Evolutionary conservation across 2,113 vertebrate species (phyloP).

Genomic region (Ophiodon elongatus): DNA sequence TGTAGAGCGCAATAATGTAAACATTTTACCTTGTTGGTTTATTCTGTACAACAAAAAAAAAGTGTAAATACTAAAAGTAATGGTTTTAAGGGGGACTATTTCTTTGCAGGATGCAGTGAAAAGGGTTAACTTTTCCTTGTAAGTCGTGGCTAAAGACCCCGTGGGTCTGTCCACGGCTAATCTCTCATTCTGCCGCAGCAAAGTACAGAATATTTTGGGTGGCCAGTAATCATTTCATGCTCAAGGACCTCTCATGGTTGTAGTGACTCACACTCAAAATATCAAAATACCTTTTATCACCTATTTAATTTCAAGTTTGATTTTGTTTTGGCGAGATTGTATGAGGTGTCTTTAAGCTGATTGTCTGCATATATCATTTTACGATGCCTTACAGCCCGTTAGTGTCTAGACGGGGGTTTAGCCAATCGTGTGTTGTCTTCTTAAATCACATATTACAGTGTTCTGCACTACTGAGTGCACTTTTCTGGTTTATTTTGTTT

Average conservation of each 20-base stretch:
- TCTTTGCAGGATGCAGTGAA: background rate
- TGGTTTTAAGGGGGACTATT: background rate
- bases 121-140: background rate
- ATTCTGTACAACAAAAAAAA: background rate
- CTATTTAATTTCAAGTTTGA: background rate
- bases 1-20: no score
- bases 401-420: background rate
- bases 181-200: background rate
- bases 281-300: background rate
- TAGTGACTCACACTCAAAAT: background rate
- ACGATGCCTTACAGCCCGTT: background rate
- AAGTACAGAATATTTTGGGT: background rate
- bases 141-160: background rate
- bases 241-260: background rate
- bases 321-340: background rate
- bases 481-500: background rate
- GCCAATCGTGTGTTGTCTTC: background rate
- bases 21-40: background rate
- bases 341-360: background rate
- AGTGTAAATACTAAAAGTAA: background rate
- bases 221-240: background rate
- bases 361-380: background rate
- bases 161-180: background rate
- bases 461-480: no score
- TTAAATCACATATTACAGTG: no score